phyloP scores from a whole-genome alignment of 2,797 vertebrate species.

The Spinus olivaceus region DNA sequence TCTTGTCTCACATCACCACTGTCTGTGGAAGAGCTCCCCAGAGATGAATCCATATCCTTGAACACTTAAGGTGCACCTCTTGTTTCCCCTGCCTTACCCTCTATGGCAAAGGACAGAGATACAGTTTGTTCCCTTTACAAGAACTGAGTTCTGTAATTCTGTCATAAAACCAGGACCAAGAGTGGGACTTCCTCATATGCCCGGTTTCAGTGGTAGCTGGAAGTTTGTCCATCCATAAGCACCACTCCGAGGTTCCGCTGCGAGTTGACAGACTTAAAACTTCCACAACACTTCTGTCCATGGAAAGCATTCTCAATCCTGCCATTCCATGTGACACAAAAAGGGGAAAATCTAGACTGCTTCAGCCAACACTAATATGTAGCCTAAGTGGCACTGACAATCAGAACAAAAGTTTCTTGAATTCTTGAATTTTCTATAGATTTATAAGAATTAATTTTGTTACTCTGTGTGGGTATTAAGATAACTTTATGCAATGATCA shows the following conservation, averaged over 20 bases:
- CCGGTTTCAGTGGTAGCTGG: not conserved
- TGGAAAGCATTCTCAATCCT: not conserved
- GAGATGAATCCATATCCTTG: not conserved
- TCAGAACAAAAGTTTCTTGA: not conserved
- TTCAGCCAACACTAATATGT: fast-evolving
- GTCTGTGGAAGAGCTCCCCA: not conserved
- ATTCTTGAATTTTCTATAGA: not conserved
- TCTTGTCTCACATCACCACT: not conserved
- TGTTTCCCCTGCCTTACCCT: not conserved
- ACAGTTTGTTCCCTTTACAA: not conserved
- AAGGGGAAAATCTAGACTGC: not conserved
- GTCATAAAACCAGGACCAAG: not conserved
- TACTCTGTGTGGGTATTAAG: fast-evolving
- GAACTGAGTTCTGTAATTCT: not conserved
- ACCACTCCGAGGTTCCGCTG: not conserved
- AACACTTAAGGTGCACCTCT: not conserved
- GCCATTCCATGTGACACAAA: not conserved
- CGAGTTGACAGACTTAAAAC: not conserved
- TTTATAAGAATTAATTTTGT: not conserved
- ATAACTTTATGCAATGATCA: not conserved
- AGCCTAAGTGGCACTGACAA: not conserved
- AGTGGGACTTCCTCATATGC: not conserved
- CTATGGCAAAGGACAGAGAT: not conserved
- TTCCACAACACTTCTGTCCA: not conserved
- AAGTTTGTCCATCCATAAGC: not conserved